A percentile compares a stretch with the other conserved stretches of the same genome.
phyloP scores from a whole-genome alignment of 2,888 invertebrate genomes.

The Mesochorus sp. region DNA sequence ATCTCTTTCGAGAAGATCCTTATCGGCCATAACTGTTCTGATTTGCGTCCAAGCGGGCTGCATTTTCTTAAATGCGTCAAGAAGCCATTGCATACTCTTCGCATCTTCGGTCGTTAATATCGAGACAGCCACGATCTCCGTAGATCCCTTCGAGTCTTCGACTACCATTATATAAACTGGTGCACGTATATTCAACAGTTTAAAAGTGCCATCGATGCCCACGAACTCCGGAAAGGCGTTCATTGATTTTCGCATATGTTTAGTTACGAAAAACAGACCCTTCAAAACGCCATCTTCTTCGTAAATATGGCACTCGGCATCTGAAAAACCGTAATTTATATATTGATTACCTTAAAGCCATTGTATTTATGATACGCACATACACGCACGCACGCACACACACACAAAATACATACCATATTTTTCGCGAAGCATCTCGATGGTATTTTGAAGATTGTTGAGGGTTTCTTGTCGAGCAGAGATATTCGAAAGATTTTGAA shows the following conservation, averaged over 20 bases:
- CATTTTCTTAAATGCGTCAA: constrained; percentile 47
- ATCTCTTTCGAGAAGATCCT: constrained; percentile 62
- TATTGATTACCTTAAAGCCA: neutral
- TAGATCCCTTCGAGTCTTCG: constrained; percentile 58
- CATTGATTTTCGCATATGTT: constrained; percentile 54
- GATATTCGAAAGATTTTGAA: constrained; percentile 42
- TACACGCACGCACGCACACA: too few species aligned
- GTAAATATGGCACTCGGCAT: constrained; percentile 37
- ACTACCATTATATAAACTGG: constrained; percentile 57
- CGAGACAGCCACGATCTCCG: constrained; percentile 56
- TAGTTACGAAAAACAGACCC: constrained; percentile 48
- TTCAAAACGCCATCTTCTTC: constrained; percentile 35
- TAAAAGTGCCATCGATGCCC: constrained; percentile 60
- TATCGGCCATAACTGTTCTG: constrained; percentile 62
- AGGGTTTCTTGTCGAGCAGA: neutral
- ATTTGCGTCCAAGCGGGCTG: constrained; percentile 51
- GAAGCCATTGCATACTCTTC: constrained; percentile 52
- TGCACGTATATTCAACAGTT: constrained; percentile 56
- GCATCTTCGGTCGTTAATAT: constrained; percentile 54
- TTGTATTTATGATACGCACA: neutral
- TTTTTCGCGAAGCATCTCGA: constrained; percentile 23
- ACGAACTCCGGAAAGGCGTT: constrained; percentile 59
- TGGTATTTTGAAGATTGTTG: constrained; percentile 31
- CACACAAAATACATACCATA: constrained; percentile 28
- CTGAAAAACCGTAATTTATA: neutral